Base-by-base conservation (phyloP, 2,113 vertebrate species). In the Heliornis fulica region DNA sequence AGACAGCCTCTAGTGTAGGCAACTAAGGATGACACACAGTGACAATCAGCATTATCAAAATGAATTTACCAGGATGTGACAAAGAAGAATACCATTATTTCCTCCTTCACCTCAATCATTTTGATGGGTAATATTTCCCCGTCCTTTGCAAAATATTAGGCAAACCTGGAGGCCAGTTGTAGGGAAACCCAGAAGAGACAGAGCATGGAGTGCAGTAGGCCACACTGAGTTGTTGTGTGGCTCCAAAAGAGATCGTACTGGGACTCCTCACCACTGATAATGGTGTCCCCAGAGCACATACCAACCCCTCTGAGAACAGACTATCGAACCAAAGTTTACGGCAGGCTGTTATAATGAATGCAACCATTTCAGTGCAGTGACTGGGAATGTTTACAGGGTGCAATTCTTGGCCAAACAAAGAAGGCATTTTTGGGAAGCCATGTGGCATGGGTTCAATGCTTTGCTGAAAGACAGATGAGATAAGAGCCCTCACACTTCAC, bases 381-480 rank as follows among this genome's bases (percentile, higher is more conserved):
- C 25, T 34, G 41, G 70, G 65, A 95, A 86, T 66, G 80, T 72
- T 94, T 76, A 69, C 75, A 81, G 82, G 21, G 65, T 82, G 50
- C 8, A 69, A 64, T 66, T 87, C 89, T 90, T 94, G 79, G 74
- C 75, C 61, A 77, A 95, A 91, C 20, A 85, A 83, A 81, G 80
- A 29, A 12, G 28, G 60, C 16, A 68, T 75, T 90, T 97, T 75
- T 8, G 41, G 51, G 53, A 95, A 60, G 60, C 75, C 83, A 19
- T 53, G 54, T 77, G 89, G 59, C 59, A 75, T 16, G 46, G 64
- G 56, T 80, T n/a, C 71, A 50, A 45, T 71, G 71, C 63, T 93
- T 87, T 90, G 43, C 70, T 94, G 50, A 75, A 94, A 88, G 63
- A 78, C 3, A 41, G 25, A 85, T 1, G 15, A 66, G 66, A 31